These are phyloP conservation scores for Lysiphlebus fabarum DNA, from an alignment of 1,140 invertebrate species.

Conservation along the genomic window DNA sequence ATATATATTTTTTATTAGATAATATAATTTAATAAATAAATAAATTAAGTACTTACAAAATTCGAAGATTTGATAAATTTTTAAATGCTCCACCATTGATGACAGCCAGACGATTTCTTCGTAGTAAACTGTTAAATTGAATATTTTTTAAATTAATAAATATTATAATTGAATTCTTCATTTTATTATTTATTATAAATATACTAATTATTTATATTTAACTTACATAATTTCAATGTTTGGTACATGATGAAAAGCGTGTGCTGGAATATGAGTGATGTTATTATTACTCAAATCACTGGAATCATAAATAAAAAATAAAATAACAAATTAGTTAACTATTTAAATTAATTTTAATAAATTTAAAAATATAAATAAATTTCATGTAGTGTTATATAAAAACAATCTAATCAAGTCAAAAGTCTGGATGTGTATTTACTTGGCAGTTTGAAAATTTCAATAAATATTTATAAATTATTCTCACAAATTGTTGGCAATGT, in stretches of 20 bases:
- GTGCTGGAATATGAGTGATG: constrained; percentile 60
- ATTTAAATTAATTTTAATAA: too few relatives aligned
- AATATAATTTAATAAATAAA: constrained; percentile 14
- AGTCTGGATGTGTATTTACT: too few relatives aligned
- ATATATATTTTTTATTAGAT: constrained; percentile 31
- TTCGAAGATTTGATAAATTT: constrained; percentile 63
- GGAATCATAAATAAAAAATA: constrained; percentile 44
- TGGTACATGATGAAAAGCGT: constrained; percentile 61
- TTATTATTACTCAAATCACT: constrained; percentile 70
- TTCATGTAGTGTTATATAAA: neutral
- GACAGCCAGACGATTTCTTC: constrained; percentile 64
- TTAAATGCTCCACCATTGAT: constrained; percentile 65
- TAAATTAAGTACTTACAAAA: constrained; percentile 63
- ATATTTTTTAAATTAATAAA: neutral
- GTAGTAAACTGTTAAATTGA: constrained; percentile 59
- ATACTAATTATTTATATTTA: constrained; percentile 10
- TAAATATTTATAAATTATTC: too few relatives aligned
- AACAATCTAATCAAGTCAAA: too few relatives aligned
- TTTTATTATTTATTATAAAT: neutral
- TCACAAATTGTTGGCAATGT: too few relatives aligned
- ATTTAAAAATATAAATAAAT: neutral
- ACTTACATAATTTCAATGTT: constrained; percentile 67
- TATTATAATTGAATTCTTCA: neutral
- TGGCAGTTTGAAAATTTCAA: too few relatives aligned
- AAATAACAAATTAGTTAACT: constrained; percentile 2